phyloP scores from a whole-genome alignment of 2,888 invertebrate species.

The Apodemia zela region DNA sequence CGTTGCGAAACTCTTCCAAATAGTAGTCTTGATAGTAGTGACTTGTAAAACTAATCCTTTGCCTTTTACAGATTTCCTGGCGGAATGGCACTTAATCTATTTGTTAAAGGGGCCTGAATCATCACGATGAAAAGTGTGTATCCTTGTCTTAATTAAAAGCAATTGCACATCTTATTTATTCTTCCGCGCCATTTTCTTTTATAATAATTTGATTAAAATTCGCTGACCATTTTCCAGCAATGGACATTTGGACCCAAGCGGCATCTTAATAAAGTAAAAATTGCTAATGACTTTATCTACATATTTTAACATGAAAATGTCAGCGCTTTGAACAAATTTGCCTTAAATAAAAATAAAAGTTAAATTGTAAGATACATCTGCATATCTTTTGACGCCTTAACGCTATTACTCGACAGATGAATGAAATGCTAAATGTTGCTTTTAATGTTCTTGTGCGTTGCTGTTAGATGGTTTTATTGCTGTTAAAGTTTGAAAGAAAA shows the following conservation, averaged over 20 bases:
- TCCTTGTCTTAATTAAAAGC: no score
- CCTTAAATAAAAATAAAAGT: slow-evolving; percentile 49
- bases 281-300: slow-evolving; percentile 74
- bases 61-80: no score
- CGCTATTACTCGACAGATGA: slow-evolving; percentile 59
- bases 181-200: neutral
- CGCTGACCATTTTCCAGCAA: slow-evolving; percentile 56
- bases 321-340: slow-evolving; percentile 57
- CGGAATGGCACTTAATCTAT: no score
- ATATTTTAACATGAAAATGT: slow-evolving; percentile 75
- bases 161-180: neutral
- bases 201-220: slow-evolving; percentile 37
- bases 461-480: slow-evolving; percentile 46
- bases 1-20: no score
- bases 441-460: slow-evolving; percentile 43
- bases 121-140: no score
- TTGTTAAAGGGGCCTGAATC: no score
- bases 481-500: slow-evolving; percentile 34
- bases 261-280: slow-evolving; percentile 65
- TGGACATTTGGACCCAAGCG: slow-evolving; percentile 47
- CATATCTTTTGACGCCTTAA: slow-evolving; percentile 63
- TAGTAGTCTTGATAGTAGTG: no score
- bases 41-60: no score
- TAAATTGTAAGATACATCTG: slow-evolving; percentile 63
- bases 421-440: slow-evolving; percentile 51